phyloP scores from a whole-genome alignment of 2,113 vertebrate species.

The Callithrix jacchus region DNA sequence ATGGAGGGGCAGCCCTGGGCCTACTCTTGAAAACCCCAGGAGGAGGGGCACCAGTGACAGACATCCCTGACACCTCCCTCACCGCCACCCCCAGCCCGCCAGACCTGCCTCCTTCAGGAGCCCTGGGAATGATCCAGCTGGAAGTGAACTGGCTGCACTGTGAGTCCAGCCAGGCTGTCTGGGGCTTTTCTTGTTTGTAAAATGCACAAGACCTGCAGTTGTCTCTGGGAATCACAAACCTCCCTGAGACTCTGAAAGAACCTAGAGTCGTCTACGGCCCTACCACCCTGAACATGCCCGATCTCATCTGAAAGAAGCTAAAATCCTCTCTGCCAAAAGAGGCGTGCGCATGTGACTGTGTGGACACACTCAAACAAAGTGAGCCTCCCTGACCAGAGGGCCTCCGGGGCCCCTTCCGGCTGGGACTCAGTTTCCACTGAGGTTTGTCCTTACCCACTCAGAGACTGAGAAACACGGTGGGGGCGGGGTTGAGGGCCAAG shows the following conservation, averaged over 20 bases:
- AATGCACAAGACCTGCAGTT: not conserved
- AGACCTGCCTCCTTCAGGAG: not conserved
- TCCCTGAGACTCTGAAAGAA: too few relatives aligned
- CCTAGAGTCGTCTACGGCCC: too few relatives aligned
- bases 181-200: not conserved
- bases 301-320: not conserved
- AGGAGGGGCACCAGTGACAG: not conserved
- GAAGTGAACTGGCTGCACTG: not conserved
- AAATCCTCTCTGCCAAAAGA: not conserved
- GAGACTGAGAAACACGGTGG: not conserved
- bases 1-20: not conserved
- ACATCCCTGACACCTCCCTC: not conserved
- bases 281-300: too few relatives aligned
- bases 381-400: not conserved
- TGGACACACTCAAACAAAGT: too few relatives aligned
- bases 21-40: not conserved
- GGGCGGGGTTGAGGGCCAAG: too few relatives aligned
- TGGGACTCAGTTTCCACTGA: not conserved
- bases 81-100: not conserved
- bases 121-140: not conserved
- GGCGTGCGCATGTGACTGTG: accelerated
- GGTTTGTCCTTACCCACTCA: not conserved
- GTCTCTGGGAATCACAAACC: not conserved
- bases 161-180: not conserved
- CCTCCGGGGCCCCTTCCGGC: not conserved